Percentiles rank a stretch among this genome's conserved stretches.
These are phyloP conservation scores for Benitochromis conjunctus DNA, from an alignment of 2,113 vertebrate genomes.

Conservation along the genomic window DNA sequence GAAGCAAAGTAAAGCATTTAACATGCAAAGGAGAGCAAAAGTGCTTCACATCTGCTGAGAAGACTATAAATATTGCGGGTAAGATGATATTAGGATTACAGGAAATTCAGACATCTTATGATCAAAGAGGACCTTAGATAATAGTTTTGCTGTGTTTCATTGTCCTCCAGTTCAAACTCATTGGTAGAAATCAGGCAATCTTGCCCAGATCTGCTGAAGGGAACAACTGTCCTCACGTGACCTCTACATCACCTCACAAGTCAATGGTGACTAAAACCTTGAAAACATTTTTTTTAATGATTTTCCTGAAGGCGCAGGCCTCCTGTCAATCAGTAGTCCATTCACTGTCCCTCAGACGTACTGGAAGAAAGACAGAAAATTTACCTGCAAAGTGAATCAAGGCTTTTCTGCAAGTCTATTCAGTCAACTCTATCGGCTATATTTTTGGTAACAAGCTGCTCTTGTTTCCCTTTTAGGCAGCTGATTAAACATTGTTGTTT, in stretches of 20 bases:
- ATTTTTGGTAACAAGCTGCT: constrained; percentile 40
- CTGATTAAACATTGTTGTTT: not conserved
- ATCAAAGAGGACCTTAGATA: too few relatives aligned
- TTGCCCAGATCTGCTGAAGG: too few relatives aligned
- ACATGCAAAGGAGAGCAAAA: not conserved
- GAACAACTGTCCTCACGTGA: constrained; percentile 29
- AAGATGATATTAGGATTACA: too few relatives aligned
- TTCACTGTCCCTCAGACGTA: not conserved
- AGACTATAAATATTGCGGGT: too few relatives aligned
- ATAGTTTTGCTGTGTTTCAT: too few relatives aligned
- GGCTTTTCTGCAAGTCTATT: not conserved
- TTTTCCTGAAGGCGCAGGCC: constrained; percentile 3
- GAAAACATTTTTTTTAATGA: constrained; percentile 15
- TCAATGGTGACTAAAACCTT: fast-evolving
- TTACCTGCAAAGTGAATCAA: constrained; percentile 29
- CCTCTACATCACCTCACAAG: constrained; percentile 43
- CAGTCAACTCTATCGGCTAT: not conserved
- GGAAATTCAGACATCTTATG: too few relatives aligned
- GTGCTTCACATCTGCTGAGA: too few relatives aligned
- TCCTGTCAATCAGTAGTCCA: constrained; percentile 9
- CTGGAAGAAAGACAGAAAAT: not conserved
- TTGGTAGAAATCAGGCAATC: not conserved
- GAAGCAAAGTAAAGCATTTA: not conserved
- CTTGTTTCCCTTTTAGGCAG: not conserved
- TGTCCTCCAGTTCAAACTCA: too few relatives aligned